These are phyloP conservation scores for Macaria notata DNA, from an alignment of 2,888 invertebrate species.

Conservation along the genomic window DNA sequence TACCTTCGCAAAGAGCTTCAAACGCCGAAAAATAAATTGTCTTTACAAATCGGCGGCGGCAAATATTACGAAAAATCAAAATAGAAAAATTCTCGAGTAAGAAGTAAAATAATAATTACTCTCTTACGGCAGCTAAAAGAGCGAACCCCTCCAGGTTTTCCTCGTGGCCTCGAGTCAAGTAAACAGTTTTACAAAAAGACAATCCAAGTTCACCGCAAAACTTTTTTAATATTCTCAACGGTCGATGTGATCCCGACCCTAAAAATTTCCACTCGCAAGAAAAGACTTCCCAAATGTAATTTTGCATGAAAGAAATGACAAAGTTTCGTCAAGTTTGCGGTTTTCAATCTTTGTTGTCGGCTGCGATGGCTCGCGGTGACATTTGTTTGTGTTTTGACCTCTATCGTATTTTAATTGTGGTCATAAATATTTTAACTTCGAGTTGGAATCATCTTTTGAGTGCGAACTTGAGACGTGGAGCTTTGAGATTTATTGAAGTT, in stretches of 20 bases:
- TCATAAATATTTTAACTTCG: background rate
- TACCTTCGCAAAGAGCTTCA: too few species aligned
- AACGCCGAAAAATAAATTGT: too few species aligned
- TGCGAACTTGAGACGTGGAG: background rate
- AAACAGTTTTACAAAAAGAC: constrained; percentile 71
- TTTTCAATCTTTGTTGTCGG: constrained; percentile 52
- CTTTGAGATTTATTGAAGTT: too few species aligned
- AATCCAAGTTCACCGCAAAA: constrained; percentile 73
- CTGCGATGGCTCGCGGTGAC: constrained; percentile 7
- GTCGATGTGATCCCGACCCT: constrained; percentile 71
- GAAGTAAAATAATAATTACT: too few species aligned
- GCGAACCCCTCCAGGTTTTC: background rate
- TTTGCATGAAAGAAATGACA: constrained; percentile 77
- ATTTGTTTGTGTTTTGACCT: constrained; percentile 14
- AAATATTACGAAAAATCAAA: too few species aligned
- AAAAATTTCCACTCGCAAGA: constrained; percentile 60
- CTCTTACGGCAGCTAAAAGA: background rate
- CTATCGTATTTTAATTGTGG: constrained; percentile 7
- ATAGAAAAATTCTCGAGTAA: too few species aligned
- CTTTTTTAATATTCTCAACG: constrained; percentile 80
- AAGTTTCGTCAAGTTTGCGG: constrained; percentile 62
- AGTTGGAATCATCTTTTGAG: background rate
- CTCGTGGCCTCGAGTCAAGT: constrained; percentile 36
- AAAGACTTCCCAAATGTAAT: constrained; percentile 68
- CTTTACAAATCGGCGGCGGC: too few species aligned